These are phyloP conservation scores for Ivindomyrus marchei DNA, from an alignment of 2,113 vertebrate genomes.

Conservation along the genomic window DNA sequence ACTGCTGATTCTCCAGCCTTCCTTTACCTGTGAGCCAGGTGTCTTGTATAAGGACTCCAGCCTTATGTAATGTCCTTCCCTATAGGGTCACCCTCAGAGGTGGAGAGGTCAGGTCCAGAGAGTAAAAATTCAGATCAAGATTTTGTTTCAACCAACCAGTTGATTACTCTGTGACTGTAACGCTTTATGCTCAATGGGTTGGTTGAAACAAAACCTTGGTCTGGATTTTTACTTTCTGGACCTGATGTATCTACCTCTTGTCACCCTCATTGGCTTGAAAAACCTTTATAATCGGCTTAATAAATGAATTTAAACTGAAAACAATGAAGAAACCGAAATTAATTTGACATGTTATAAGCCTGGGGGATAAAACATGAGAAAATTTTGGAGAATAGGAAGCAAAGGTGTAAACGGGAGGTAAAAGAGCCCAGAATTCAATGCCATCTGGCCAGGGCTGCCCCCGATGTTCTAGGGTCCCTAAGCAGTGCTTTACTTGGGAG, in stretches of 20 bases:
- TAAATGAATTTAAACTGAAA: background rate
- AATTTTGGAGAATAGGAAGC: background rate
- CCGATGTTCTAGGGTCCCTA: background rate
- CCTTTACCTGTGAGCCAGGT: too few species aligned
- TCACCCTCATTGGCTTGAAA: background rate
- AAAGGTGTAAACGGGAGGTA: background rate
- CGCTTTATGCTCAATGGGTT: background rate
- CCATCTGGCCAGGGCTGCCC: background rate
- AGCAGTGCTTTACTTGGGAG: background rate
- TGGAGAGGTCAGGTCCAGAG: background rate
- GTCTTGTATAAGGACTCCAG: too few species aligned
- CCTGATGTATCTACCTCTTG: background rate
- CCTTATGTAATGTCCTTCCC: background rate
- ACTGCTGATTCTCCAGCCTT: too few species aligned
- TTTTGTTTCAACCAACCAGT: background rate
- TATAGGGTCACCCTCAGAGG: background rate
- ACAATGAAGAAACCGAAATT: background rate
- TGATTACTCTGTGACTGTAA: background rate
- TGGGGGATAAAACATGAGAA: background rate
- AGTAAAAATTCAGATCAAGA: background rate
- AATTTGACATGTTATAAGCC: background rate
- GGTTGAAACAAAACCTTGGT: background rate
- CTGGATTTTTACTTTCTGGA: background rate
- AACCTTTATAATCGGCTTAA: background rate
- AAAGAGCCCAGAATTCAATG: background rate